Percentiles rank a stretch among this genome's conserved stretches.
phyloP scores from a whole-genome alignment of 2,113 vertebrate species.

The Xiphophorus couchianus region DNA sequence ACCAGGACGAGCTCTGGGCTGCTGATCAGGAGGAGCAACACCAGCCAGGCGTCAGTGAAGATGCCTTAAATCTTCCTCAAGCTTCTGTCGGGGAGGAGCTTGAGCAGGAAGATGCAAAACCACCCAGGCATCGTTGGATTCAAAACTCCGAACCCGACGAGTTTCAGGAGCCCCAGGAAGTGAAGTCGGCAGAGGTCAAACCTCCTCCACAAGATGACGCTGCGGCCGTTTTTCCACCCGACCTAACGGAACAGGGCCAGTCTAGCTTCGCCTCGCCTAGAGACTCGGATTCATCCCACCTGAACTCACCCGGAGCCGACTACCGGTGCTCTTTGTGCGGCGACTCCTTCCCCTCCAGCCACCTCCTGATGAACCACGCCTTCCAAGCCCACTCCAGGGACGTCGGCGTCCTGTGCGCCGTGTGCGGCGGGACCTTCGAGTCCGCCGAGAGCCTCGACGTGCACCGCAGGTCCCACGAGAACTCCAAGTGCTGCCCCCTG shows the following conservation, averaged over 20 bases:
- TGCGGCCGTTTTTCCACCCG: not conserved
- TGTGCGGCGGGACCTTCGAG: conserved; percentile 48
- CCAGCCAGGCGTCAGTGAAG: not conserved
- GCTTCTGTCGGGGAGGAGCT: conserved; percentile 25
- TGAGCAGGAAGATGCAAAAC: conserved; percentile 20
- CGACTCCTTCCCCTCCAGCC: conserved; percentile 42
- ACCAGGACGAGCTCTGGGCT: conserved; percentile 46
- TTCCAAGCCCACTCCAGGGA: conserved; percentile 35
- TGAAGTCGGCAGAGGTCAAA: not conserved
- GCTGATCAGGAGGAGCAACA: conserved; percentile 10
- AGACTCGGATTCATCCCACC: conserved; percentile 10
- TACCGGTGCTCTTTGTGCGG: conserved; percentile 46
- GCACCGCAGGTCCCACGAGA: conserved; percentile 51
- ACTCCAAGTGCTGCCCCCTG: conserved; percentile 49
- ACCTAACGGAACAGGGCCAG: conserved; percentile 16
- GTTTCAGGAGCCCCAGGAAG: conserved; percentile 15
- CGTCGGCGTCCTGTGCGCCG: conserved; percentile 24
- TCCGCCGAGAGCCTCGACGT: conserved; percentile 27
- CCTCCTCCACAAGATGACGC: conserved; percentile 15
- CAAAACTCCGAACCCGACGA: conserved; percentile 23
- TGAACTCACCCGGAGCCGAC: not conserved
- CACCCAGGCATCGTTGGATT: conserved; percentile 6
- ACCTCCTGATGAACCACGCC: conserved; percentile 54
- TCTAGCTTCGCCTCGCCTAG: not conserved
- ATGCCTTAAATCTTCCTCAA: not conserved